These are phyloP conservation scores for Stenichneumon culpator DNA, from an alignment of 2,888 invertebrate genomes.

Conservation along the genomic window DNA sequence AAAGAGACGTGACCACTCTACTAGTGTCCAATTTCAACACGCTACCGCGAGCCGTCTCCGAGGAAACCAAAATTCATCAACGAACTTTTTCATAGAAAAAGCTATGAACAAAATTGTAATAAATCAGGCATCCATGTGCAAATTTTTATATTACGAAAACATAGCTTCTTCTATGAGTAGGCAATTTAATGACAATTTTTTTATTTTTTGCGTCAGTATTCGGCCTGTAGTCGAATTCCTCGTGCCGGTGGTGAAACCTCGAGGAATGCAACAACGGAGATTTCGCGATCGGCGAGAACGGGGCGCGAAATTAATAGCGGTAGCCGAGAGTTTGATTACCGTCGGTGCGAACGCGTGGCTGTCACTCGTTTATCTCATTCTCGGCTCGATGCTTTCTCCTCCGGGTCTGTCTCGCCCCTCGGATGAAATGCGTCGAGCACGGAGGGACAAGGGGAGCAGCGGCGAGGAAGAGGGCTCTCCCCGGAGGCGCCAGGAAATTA, in stretches of 20 bases:
- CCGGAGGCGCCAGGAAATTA: constrained; percentile 78
- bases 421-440: constrained; percentile 48
- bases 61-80: too few species aligned
- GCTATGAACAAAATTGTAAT: too few species aligned
- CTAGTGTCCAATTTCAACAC: too few species aligned
- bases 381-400: constrained; percentile 58
- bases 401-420: constrained; percentile 34
- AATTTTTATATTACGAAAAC: too few species aligned
- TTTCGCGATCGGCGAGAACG: constrained; percentile 70
- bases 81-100: too few species aligned
- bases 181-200: too few species aligned
- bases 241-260: constrained; percentile 15
- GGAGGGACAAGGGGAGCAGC: constrained; percentile 10
- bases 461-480: constrained; percentile 46
- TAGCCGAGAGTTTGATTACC: constrained; percentile 81
- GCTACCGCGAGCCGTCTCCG: too few species aligned
- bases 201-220: not conserved
- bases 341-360: constrained; percentile 68
- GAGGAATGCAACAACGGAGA: constrained; percentile 60
- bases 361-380: constrained; percentile 66
- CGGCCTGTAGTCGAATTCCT: not conserved
- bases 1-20: too few species aligned
- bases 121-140: too few species aligned
- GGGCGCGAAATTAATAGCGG: constrained; percentile 80
- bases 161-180: too few species aligned